A percentile compares a stretch with the other conserved stretches of the same genome.
phyloP scores from a whole-genome alignment of 2,888 invertebrate genomes.

The Terebella lapidaria region DNA sequence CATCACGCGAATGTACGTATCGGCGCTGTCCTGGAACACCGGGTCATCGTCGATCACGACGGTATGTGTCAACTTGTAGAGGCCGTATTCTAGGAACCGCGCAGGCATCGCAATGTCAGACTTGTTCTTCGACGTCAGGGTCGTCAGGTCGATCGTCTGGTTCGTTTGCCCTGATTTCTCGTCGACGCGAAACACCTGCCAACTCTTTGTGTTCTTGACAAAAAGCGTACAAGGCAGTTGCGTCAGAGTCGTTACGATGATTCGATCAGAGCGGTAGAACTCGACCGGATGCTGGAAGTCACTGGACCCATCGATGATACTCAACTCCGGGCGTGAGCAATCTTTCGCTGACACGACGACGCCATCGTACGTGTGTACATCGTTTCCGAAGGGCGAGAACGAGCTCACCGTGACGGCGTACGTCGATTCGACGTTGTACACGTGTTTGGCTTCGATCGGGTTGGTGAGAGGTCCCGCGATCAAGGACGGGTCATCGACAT shows the following conservation, averaged over 20 bases:
- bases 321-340: background rate
- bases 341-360: background rate
- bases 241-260: background rate
- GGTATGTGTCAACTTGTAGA: conserved; percentile 44
- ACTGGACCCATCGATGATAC: background rate
- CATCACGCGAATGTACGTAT: conserved; percentile 36
- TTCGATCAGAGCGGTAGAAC: background rate
- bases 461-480: too few relatives aligned
- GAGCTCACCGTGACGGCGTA: background rate
- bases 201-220: background rate
- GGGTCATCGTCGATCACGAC: conserved; percentile 34
- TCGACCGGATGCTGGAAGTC: background rate
- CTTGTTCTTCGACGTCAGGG: conserved; percentile 4
- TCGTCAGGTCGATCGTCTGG: background rate
- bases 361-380: too few relatives aligned
- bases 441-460: background rate
- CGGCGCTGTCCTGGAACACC: conserved; percentile 21
- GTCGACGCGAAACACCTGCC: background rate
- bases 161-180: background rate
- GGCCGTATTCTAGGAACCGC: conserved; percentile 38
- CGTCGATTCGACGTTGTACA: background rate
- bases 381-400: too few relatives aligned
- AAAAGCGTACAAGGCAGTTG: background rate
- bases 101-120: conserved; percentile 34
- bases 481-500: too few relatives aligned